Conservation (phyloP, 30 jellyfish, hydroid and myxozoan species). For the Calvadosia cruxmelitensis region DNA sequence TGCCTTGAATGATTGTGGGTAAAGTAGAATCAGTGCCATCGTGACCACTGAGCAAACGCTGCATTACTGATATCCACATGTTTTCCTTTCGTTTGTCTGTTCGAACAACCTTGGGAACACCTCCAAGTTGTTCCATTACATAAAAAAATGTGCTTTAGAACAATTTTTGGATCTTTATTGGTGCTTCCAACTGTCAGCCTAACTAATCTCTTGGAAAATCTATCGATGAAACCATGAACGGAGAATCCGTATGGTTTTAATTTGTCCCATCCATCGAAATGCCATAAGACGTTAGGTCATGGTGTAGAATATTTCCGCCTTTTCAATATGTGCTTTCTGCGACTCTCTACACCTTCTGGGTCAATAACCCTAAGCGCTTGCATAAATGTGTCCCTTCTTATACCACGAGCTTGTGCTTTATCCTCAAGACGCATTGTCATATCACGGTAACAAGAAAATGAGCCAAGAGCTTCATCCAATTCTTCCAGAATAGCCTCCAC, state of each 20-base stretch:
- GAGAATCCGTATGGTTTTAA: conserved; percentile 33
- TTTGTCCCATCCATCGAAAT: conserved; percentile 47
- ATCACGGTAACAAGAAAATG: background rate
- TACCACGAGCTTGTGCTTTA: background rate
- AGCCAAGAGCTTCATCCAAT: background rate
- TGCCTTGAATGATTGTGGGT: too few relatives aligned
- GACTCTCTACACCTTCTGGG: conserved; percentile 32
- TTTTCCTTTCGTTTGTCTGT: conserved; percentile 57
- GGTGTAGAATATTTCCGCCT: conserved; percentile 25
- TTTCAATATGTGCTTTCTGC: conserved; percentile 13
- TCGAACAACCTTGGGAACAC: conserved; percentile 28
- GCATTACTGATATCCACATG: conserved; percentile 29
- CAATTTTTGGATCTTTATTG: conserved; percentile 27
- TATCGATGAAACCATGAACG: conserved; percentile 50
- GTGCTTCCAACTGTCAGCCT: conserved; percentile 40
- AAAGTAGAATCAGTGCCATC: too few relatives aligned
- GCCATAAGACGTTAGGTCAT: conserved; percentile 48
- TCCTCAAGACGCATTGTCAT: background rate
- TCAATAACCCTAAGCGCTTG: conserved; percentile 17
- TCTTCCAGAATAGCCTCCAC: background rate
- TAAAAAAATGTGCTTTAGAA: conserved; percentile 31
- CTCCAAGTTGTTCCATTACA: conserved; percentile 22
- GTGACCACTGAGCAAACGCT: conserved; percentile 6
- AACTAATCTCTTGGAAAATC: conserved; percentile 37
- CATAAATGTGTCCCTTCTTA: conserved; percentile 15